Percentiles rank a stretch among this genome's conserved stretches.
These are phyloP conservation scores for Malurus leucopterus DNA, from an alignment of 2,797 vertebrate species.

Conservation along the genomic window DNA sequence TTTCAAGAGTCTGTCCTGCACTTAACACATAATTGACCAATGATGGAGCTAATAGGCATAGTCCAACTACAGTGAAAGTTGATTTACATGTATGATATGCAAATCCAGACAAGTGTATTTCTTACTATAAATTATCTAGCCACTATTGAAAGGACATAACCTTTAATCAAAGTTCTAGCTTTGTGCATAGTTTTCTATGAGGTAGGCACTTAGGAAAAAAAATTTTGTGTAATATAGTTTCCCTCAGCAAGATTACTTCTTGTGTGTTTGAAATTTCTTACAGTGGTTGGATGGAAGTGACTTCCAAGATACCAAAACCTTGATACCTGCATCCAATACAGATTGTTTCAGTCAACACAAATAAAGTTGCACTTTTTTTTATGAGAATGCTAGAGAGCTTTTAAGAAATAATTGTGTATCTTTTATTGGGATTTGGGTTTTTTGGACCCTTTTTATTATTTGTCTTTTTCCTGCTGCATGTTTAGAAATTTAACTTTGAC, in stretches of 20 bases:
- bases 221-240: not conserved
- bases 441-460: not conserved
- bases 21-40: not conserved
- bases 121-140: not conserved
- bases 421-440: not conserved
- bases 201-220: not conserved
- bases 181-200: not conserved
- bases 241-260: not conserved
- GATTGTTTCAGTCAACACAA: not conserved
- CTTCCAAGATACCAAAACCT: not conserved
- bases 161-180: not conserved
- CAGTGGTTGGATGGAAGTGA: not conserved
- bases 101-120: not conserved
- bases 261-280: not conserved
- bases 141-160: not conserved
- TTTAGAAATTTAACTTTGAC: not conserved
- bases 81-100: not conserved
- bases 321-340: not conserved
- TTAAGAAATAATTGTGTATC: not conserved
- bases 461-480: accelerated
- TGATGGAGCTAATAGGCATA: not conserved
- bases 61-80: not conserved
- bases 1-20: not conserved
- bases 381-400: not conserved
- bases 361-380: not conserved